Base-by-base conservation (phyloP, 2,797 vertebrate species). In the Ctenopoma multispine region DNA sequence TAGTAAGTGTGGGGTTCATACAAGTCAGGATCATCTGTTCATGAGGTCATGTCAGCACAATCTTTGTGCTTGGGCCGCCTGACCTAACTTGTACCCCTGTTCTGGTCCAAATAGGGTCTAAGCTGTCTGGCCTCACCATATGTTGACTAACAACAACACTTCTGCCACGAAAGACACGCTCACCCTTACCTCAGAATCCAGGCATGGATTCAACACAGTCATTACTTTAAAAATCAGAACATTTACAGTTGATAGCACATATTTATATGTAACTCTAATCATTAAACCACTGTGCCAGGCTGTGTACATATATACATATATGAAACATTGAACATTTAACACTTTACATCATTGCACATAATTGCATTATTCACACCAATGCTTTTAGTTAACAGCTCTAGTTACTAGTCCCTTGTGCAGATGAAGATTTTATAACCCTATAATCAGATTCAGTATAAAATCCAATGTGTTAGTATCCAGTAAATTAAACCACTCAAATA, bases 91-190 rank as follows among this genome's bases (percentile, higher is more conserved):
- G 90, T 80, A 90, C 92, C 82, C 80, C 72, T 63, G 74, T 70
- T 60, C 59, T 74, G 50, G 81, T 81, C 85, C 82, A 88, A 85
- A 87, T 68, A 77, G 82, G 81, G 71, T 75, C 79, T 94, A 91
- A 94, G 90, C 92, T 90, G 92, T 94, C 92, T 94, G 91, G 88
- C 82, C 81, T 66, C 65, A 69, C 92, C 92, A 94, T 93, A 94
- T 94, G 94, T 72, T 75, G 58, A 41, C 56, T 64, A 66, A 85
- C 72, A 82, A 44, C 41, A 77, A 44, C 78, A 72, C 69, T 64
- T 62, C 78, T 65, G 75, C 55, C 72, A 73, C 44, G 56, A 36
- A 59, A 51, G 63, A 44, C 63, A 66, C 47, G 0, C 36, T 72
- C 49, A 74, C 43, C 68, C 58, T 40, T 57, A 18, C 49, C 50